phyloP scores from a whole-genome alignment of 2,888 invertebrate genomes.

The Caenorhabditis panamensis region DNA sequence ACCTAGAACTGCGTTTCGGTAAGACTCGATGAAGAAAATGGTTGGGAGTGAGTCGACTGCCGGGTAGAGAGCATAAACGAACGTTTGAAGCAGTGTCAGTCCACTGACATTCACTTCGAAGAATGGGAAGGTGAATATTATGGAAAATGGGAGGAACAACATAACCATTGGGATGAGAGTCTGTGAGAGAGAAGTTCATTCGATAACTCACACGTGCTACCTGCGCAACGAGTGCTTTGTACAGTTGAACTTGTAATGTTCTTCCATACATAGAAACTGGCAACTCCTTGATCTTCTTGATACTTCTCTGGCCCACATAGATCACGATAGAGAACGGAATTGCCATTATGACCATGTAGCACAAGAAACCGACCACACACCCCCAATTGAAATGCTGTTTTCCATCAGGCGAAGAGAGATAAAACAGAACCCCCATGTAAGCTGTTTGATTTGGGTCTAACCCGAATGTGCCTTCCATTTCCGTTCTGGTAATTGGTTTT shows the following conservation, averaged over 20 bases:
- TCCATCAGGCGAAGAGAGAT: background rate
- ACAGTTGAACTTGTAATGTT: conserved; percentile 42
- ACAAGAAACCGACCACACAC: background rate
- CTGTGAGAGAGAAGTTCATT: conserved; percentile 26
- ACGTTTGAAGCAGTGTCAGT: conserved; percentile 11
- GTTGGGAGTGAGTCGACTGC: conserved; percentile 43
- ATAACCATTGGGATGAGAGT: conserved; percentile 31
- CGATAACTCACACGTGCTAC: background rate
- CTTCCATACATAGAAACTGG: conserved; percentile 26
- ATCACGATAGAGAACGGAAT: conserved; percentile 8
- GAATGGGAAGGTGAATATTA: conserved; percentile 29
- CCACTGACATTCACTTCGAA: conserved; percentile 22
- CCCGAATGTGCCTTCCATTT: background rate
- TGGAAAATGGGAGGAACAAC: conserved; percentile 33
- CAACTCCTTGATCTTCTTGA: conserved; percentile 16
- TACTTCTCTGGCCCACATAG: conserved; percentile 3
- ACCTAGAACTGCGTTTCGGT: conserved; percentile 26
- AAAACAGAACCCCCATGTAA: background rate
- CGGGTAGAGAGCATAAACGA: conserved; percentile 41
- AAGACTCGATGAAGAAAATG: conserved; percentile 39
- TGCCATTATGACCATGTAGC: background rate
- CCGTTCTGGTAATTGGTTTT: background rate
- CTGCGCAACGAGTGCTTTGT: conserved; percentile 44
- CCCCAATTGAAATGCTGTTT: background rate
- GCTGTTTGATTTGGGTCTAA: background rate